Base-by-base conservation (phyloP, 2,797 vertebrate species). In the Cottoperca gobio region DNA sequence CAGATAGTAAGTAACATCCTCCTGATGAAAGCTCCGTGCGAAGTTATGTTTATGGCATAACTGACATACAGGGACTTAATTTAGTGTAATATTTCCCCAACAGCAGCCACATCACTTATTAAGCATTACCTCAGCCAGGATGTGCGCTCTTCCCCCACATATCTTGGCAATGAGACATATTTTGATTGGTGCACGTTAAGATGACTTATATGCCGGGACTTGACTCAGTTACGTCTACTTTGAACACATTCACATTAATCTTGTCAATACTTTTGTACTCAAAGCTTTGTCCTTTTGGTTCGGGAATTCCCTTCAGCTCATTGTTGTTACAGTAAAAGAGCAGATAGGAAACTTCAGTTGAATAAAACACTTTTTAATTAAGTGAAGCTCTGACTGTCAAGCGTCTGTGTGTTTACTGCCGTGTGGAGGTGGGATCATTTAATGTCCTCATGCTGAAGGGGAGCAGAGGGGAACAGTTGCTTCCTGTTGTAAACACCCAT, bases 401-500 rank as follows among this genome's bases (percentile, higher is more conserved):
- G 21, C 13, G 11, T 57, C 50, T 4, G 1, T 43, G 1, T 43
- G 67, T 76, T 63, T 68, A 45, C 40, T 62, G 39, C 35, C 12
- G 43, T n/a, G 50, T 6, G 40, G 40, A 62, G 60, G 63, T 31
- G 54, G 35, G 64, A 46, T 71, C 2, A 64, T 52, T 83, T 63
- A 9, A 68, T 82, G 73, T 69, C 63, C 79, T 78, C 50, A 8
- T 28, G 39, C 31, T 42, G 21, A 43, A 48, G 8, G 61, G 46
- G 63, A 75, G 65, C 14, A 12, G 42, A 46, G 17, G 14, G 46
- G 57, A 70, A 70, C 58, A 79, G 43, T 24, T 31, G 84, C 50
- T 86, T 90, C 83, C 89, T 83, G 75, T 65, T 71, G 64, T 88
- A 85, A 92, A 91, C 82, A 80, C 42, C 9, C 67, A 35, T 84